phyloP scores from a whole-genome alignment of 2,888 invertebrate genomes.

The Cephus spinipes region DNA sequence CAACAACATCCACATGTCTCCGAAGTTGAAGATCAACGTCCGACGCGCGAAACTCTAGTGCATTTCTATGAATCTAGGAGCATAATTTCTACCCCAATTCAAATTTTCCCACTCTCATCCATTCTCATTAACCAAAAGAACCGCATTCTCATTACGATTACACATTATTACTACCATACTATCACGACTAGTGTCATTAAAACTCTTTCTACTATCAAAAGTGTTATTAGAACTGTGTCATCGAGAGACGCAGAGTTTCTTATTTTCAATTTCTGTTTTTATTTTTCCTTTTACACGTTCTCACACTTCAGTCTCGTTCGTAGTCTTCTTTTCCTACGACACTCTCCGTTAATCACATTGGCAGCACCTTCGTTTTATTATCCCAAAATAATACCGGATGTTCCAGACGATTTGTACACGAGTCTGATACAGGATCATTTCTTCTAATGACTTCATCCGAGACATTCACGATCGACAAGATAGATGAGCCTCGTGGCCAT shows the following conservation, averaged over 20 bases:
- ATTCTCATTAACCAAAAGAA: not conserved
- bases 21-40: not conserved
- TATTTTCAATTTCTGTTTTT: not conserved
- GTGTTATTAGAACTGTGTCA: not conserved
- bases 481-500: conserved; percentile 13
- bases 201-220: not conserved
- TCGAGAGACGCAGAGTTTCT: not conserved
- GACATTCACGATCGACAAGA: not conserved
- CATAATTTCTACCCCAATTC: not conserved
- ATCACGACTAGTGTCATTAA: not conserved
- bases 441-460: not conserved
- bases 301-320: not conserved
- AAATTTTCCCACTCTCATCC: not conserved
- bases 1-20: not conserved
- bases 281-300: not conserved
- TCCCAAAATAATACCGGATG: not conserved
- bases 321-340: not conserved
- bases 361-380: not conserved
- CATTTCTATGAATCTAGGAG: conserved; percentile 16
- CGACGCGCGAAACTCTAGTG: conserved; percentile 11
- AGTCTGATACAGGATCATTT: not conserved
- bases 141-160: not conserved
- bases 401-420: not conserved
- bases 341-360: not conserved
- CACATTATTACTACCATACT: not conserved